Conservation (phyloP, 2,797 vertebrate species). For the Microctenopoma lineatum region DNA sequence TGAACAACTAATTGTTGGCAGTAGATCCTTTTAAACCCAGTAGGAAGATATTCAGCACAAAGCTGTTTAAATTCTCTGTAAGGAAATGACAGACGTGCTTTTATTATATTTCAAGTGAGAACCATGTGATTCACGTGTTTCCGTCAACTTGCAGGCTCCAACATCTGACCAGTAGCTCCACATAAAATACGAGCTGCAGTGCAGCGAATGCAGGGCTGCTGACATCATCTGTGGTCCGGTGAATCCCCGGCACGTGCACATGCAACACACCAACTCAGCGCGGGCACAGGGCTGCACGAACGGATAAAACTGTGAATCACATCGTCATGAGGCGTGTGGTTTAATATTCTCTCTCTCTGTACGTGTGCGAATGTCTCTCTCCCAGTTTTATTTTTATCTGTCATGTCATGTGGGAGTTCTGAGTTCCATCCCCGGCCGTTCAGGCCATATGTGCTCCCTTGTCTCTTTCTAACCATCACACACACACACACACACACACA, state of each 20-base stretch:
- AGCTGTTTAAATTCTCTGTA: no score
- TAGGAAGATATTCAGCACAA: constrained; percentile 3
- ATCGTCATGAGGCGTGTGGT: constrained; percentile 11
- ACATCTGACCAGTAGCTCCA: constrained; percentile 7
- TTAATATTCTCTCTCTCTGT: constrained; percentile 8
- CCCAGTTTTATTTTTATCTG: constrained; percentile 66
- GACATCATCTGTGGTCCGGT: neutral
- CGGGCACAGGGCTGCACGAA: neutral
- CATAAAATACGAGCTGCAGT: neutral
- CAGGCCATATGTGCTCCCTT: constrained; percentile 70
- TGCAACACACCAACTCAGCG: neutral
- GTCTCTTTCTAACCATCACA: constrained; percentile 53
- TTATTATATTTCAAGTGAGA: no score
- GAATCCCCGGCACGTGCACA: constrained; percentile 6
- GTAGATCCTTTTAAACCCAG: constrained; percentile 5
- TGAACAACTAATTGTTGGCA: neutral
- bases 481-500: constrained; percentile 2
- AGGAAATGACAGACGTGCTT: no score
- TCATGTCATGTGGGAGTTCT: constrained; percentile 71
- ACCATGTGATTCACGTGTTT: neutral
- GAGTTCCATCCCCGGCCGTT: constrained; percentile 69
- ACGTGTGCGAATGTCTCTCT: constrained; percentile 17
- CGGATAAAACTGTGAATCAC: constrained; percentile 17
- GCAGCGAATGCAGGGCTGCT: neutral
- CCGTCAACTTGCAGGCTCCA: neutral